Evolutionary conservation across 2,888 invertebrate species (phyloP).

Genomic region (Stegophylla sp.): DNA sequence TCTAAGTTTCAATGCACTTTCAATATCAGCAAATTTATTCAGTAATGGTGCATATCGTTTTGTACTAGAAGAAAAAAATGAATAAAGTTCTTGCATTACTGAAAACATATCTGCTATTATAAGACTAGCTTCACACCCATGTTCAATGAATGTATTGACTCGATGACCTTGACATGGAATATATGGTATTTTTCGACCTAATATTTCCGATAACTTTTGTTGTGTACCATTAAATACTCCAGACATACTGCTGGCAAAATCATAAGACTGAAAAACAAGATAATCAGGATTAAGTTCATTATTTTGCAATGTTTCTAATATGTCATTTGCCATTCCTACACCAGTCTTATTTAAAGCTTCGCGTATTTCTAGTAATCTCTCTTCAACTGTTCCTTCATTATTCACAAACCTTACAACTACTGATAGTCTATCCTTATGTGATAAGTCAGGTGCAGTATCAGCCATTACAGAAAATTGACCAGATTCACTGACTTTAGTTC

Average conservation of each 20-base stretch:
- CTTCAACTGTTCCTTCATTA: conserved; percentile 11
- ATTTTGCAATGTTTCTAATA: conserved; percentile 34
- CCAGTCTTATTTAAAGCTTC: conserved; percentile 49
- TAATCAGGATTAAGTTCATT: conserved; percentile 32
- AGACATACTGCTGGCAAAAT: conserved; percentile 53
- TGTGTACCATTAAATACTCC: conserved; percentile 52
- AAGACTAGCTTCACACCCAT: conserved; percentile 41
- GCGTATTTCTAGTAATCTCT: conserved; percentile 36
- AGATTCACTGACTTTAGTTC: conserved; percentile 14
- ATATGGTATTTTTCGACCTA: conserved; percentile 47
- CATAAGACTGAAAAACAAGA: conserved; percentile 55
- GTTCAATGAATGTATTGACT: conserved; percentile 50
- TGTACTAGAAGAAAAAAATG: conserved; percentile 55
- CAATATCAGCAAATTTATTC: conserved; percentile 38
- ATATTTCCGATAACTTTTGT: conserved; percentile 31
- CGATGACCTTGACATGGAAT: conserved; percentile 53
- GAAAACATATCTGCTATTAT: conserved; percentile 48
- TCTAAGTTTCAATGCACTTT: conserved; percentile 27
- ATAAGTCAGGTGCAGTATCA: conserved; percentile 47
- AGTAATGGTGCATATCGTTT: conserved; percentile 41
- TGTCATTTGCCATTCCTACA: conserved; percentile 35
- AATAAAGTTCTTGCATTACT: conserved; percentile 43
- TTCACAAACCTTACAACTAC: conserved; percentile 18
- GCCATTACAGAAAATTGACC: conserved; percentile 43
- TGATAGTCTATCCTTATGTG: conserved; percentile 38